A percentile compares a stretch with the other conserved stretches of the same genome.
Evolutionary conservation across 1,140 invertebrate genomes (phyloP).

Genomic region (Drosophila sproati): DNA sequence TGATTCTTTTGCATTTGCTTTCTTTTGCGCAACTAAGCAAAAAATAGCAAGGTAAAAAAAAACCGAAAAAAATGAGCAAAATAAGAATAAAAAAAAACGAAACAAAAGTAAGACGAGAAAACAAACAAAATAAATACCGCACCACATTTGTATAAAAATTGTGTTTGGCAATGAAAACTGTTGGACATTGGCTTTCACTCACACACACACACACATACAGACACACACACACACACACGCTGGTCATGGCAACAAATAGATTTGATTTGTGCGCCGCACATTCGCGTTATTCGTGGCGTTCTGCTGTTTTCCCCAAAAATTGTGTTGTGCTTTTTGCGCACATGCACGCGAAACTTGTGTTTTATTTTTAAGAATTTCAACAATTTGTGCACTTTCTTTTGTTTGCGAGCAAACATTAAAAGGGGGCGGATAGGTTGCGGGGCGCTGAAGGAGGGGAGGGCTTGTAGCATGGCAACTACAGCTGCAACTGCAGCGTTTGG

Average conservation of each 20-base stretch:
- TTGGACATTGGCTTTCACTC: conserved; percentile 54
- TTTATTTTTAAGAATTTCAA: conserved; percentile 66
- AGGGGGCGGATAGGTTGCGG: neutral
- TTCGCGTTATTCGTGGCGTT: conserved; percentile 60
- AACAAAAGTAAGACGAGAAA: neutral
- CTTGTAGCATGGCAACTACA: conserved; percentile 14
- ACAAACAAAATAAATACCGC: conserved; percentile 40
- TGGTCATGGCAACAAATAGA: neutral
- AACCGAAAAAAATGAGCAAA: neutral
- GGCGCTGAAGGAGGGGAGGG: too few species aligned
- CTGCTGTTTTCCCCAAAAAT: conserved; percentile 30
- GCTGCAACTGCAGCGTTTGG: conserved; percentile 60
- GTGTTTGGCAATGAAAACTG: conserved; percentile 74
- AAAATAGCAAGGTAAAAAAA: conserved; percentile 50
- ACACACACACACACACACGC: conserved; percentile 1
- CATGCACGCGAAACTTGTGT: conserved; percentile 35
- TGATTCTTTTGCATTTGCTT: conserved; percentile 38
- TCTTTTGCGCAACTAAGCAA: conserved; percentile 64
- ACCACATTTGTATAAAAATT: conserved; percentile 65
- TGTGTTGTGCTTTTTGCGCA: conserved; percentile 34
- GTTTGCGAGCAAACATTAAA: conserved; percentile 74
- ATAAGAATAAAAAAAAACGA: conserved; percentile 44
- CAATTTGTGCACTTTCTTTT: conserved; percentile 82
- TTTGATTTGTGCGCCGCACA: conserved; percentile 15
- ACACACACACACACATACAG: conserved; percentile 12